Evolutionary conservation across 2,113 vertebrate species (phyloP), one percentile per base, ranked within the genome.

Genomic region (Cinclus cinclus): DNA sequence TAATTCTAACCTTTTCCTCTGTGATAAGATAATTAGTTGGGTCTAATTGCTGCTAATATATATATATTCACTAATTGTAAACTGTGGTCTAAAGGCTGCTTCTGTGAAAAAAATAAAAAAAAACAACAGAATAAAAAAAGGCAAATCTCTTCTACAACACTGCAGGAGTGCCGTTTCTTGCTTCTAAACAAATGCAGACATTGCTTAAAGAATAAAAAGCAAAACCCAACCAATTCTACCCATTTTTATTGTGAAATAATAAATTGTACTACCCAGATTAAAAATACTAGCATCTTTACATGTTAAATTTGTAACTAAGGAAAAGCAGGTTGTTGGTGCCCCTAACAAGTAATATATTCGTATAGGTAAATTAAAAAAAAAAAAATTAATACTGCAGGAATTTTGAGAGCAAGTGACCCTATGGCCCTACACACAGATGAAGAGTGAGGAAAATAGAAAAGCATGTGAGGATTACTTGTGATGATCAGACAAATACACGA

Each of bases 1-100:
- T 97, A 97, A 97, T 97, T 97, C 94, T 98, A 97, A 98, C 98
- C 96, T 98, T 98, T 97, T 96, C 95, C 94, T 98, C 96, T 96
- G 91, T 98, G 96, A 98, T 98, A 98, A 98, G 96, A 98, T 98
- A 98, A 98, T 98, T 98, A 98, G 94, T 95, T 46, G 93, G 79
- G 89, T 96, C 93, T 97, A 98, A 97, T 98, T 98, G 96, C 95
- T 96, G 78, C 90, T 97, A 98, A 98, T 98, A 98, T 97, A 98
- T 98, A 97, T 97, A 97, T 97, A n/a, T n/a, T 97, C 97, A 95
- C 96, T 97, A 96, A 97, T 98, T 97, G 94, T 90, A 98, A 97
- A 97, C 97, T 97, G 92, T 97, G 92, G 94, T 95, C 89, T 94
- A 89, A 87, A 96, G 94, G 76, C 76, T 97, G 90, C 94, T 96